phyloP scores from a whole-genome alignment of 2,797 vertebrate genomes.

The Knipowitschia caucasica region DNA sequence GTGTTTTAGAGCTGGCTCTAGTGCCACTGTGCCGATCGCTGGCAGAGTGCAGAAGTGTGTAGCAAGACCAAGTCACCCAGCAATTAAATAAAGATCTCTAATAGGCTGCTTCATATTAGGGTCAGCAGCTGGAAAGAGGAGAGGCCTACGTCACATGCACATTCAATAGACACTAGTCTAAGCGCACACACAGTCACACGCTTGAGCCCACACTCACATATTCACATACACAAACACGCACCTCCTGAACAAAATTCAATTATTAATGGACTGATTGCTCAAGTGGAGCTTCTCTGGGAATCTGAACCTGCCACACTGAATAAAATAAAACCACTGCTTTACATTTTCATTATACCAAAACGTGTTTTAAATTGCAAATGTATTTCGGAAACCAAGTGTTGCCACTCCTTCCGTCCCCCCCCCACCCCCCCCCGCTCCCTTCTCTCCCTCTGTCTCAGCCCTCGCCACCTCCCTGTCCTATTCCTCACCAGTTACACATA shows the following conservation, averaged over 20 bases:
- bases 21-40: constrained; percentile 58
- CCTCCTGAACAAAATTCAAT: constrained; percentile 93
- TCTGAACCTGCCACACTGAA: constrained; percentile 95
- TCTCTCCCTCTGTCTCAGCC: constrained; percentile 59
- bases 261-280: constrained; percentile 96
- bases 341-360: constrained; percentile 98
- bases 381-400: constrained; percentile 62
- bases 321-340: constrained; percentile 96
- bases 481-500: constrained; percentile 55
- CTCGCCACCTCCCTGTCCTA: constrained; percentile 53
- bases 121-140: constrained; percentile 87
- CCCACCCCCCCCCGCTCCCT: too few relatives aligned
- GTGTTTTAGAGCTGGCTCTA: constrained; percentile 77
- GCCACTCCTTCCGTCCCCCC: constrained; percentile 47
- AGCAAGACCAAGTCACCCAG: constrained; percentile 70
- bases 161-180: constrained; percentile 25
- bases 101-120: constrained; percentile 92
- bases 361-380: constrained; percentile 98
- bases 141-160: constrained; percentile 77
- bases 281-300: constrained; percentile 90
- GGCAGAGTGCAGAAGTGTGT: constrained; percentile 57
- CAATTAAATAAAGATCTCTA: constrained; percentile 95
- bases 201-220: constrained; percentile 33
- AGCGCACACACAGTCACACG: constrained; percentile 26
- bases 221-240: constrained; percentile 51